Evolutionary conservation across 2,888 invertebrate species (phyloP), one percentile per base, ranked within the genome.

Genomic region (Melipona beecheii): DNA sequence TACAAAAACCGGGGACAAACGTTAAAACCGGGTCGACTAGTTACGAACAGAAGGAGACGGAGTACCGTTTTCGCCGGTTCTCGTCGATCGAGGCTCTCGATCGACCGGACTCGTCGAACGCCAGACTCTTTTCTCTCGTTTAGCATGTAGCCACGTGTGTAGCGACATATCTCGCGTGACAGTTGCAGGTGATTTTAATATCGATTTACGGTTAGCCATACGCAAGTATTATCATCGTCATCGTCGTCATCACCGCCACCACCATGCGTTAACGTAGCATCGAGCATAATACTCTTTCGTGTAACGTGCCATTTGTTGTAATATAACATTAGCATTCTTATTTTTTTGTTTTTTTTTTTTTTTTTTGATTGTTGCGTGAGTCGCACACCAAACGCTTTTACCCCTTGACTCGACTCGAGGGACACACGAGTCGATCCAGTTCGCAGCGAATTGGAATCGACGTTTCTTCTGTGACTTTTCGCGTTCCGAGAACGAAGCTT

Each of bases 161-260:
- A 87, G 86, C 84, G 70, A 90, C 86, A 77, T 88, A 89, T 88
- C 85, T 88, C 81, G 87, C 78, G 80, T 78, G 79, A 87, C 85
- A 79, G 81, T 75, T 75, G 43, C 86, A 79, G 81, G 73, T 90
- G 84, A 84, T 77, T 58, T 58, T 82, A 79, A 85, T 66, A 50
- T 76, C 83, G 84, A 66, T 83, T 81, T 89, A 86, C 87, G 76
- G 80, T 87, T 87, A 90, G 84, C 65, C 68, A 43, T 89, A 85
- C 66, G 69, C 72, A 85, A 83, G 83, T 86, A 86, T 84, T 79
- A 85, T 82, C 58, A 58, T 74, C 71, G 66, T 13, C 6, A n/a
- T 49, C 9, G 4, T 31, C 56, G n/a, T 13, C 43, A 0, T n/a
- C 52, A 52, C 0, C 52, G 3, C 0, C 58, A 17, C 5, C 68